These are phyloP conservation scores for Microctenopoma lineatum DNA, from an alignment of 2,797 vertebrate species.

Conservation along the genomic window DNA sequence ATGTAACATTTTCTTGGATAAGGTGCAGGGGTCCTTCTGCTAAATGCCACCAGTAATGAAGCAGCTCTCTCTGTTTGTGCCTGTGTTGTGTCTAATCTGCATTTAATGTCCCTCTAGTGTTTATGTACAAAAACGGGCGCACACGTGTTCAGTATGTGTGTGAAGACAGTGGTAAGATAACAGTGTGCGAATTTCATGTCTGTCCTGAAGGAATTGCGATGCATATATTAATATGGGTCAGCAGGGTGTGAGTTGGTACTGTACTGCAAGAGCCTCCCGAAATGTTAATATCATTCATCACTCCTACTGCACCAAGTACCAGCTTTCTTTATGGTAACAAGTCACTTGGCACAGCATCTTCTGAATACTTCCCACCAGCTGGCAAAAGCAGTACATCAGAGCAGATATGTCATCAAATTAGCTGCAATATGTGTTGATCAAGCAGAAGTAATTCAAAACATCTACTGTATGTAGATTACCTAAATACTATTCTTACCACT, in stretches of 20 bases:
- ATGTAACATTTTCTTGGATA: conserved; percentile 81
- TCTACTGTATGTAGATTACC: too few relatives aligned
- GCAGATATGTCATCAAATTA: too few relatives aligned
- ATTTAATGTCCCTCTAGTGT: conserved; percentile 60
- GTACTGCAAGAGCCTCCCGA: conserved; percentile 3
- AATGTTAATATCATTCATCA: conserved; percentile 19
- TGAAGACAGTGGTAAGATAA: background rate
- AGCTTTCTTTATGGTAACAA: background rate
- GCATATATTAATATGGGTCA: conserved; percentile 24
- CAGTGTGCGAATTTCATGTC: background rate
- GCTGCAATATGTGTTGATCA: too few relatives aligned
- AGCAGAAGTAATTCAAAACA: too few relatives aligned
- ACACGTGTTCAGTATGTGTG: background rate
- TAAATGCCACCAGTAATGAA: conserved; percentile 85
- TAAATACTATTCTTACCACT: too few relatives aligned
- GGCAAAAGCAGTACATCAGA: background rate
- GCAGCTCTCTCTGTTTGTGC: conserved; percentile 60
- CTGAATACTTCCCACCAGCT: background rate
- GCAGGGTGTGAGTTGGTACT: background rate
- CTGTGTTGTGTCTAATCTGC: conserved; percentile 58
- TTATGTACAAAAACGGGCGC: conserved; percentile 27
- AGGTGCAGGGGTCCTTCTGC: conserved; percentile 66
- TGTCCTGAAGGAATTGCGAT: background rate
- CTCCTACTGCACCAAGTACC: background rate
- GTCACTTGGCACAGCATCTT: background rate